A percentile compares a stretch with the other conserved stretches of the same genome.
Evolutionary conservation across 1,140 invertebrate species (phyloP).

Genomic region (Steinernema khuongi): DNA sequence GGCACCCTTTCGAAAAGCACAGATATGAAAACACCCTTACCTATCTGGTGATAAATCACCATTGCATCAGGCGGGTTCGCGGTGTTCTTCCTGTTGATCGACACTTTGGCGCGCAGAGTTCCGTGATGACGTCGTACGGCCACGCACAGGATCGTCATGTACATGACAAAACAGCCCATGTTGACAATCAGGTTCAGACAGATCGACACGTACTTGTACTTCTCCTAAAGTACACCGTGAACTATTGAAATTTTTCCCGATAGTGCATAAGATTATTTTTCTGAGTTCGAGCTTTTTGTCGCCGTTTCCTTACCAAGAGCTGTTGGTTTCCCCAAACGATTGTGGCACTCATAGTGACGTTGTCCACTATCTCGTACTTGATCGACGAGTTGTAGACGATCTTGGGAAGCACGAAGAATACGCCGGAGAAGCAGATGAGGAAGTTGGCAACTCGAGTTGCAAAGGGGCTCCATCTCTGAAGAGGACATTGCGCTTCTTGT

Average conservation of each 20-base stretch:
- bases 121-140: neutral
- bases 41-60: neutral
- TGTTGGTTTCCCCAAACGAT: slow-evolving; percentile 3
- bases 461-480: neutral
- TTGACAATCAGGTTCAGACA: neutral
- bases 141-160: neutral
- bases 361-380: neutral
- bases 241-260: too few species aligned
- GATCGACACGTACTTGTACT: neutral
- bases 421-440: neutral
- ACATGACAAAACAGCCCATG: neutral
- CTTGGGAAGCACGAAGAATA: slow-evolving; percentile 1
- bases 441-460: neutral
- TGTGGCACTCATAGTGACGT: neutral
- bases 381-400: slow-evolving; percentile 1
- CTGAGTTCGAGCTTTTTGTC: neutral
- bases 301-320: neutral
- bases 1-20: too few species aligned
- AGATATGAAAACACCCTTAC: too few species aligned
- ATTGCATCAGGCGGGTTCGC: neutral
- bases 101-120: neutral
- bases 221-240: slow-evolving; percentile 1
- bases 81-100: neutral
- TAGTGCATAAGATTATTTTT: too few species aligned
- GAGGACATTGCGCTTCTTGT: too few species aligned